Evolutionary conservation across 1,140 invertebrate species (phyloP), one percentile per base, ranked within the genome.

Genomic region (Teleogryllus occipitalis): DNA sequence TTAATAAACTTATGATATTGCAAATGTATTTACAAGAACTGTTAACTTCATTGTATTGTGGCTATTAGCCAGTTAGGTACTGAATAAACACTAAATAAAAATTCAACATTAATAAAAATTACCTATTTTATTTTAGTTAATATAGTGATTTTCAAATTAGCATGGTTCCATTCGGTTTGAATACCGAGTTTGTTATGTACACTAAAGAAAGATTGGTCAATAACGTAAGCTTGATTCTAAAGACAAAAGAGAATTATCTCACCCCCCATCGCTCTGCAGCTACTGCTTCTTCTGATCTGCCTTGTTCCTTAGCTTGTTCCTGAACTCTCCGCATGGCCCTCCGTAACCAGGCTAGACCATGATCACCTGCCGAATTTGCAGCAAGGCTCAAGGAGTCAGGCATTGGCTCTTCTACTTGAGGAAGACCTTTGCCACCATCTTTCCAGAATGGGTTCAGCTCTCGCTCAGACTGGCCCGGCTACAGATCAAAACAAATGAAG

Each of bases 371-470:
- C 48, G 78, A 81, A 78, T 78, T 54, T 21, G 65, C 77, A 39
- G 81, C 39, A 18, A 80, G 27, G 12, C n/a, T 49, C 15, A 72
- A 8, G 65, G 48, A 82, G 75, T 77, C 83, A 48, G 21, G 81
- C 47, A 81, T 82, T 74, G 78, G 81, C 73, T 83, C 8, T 76
- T 80, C 81, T 75, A 80, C 82, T 39, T 84, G 80, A 46, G 94
- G 96, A 78, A 97, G 85, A 18, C 96, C 96, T 75, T 88, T 91
- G 14, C 96, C 96, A 80, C 94, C 95, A 87, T 93, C 88, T 89
- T 95, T 96, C 95, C 96, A 97, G 85, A 96, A 95, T 3, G 95
- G 96, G 89, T 98, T 98, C 75, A 97, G 86, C 88, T 98, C 96
- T 83, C 90, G 88, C 6, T 84, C 85, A 84, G 92, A 92, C 81